Base-by-base conservation (phyloP, 2,797 vertebrate genomes). In the Xenopus petersii region DNA sequence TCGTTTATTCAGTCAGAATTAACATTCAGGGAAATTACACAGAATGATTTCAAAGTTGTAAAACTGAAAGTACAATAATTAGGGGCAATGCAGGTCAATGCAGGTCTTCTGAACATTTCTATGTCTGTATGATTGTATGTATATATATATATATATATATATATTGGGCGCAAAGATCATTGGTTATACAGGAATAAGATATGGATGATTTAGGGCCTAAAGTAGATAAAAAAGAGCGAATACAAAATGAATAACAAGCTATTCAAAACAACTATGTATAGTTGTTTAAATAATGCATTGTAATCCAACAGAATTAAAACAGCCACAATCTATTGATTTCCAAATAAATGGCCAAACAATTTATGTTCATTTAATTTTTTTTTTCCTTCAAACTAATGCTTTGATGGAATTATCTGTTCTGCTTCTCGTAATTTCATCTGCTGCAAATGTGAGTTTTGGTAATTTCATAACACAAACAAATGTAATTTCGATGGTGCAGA, bases 381-480 rank as follows among this genome's bases (percentile, higher is more conserved):
- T 79, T 82, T 48, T 63, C 79, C 74, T 79, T 70, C 72, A 79
- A 84, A 80, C 75, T 30, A 49, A 75, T 80, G 24, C 72, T 82
- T 81, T 84, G 77, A 87, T 82, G 80, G 71, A 71, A 89, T 86
- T 87, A 84, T 80, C 77, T 82, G 79, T 77, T 76, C 77, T 82
- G 75, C 86, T 86, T 84, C 76, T 33, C 79, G 78, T 81, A 82
- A 84, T 89, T 83, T 83, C 81, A 86, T 80, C 78, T 88, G 80
- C 30, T 2, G 75, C 87, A 87, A 89, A 79, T 83, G 49, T 81
- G 70, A 67, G 86, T 87, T 89, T 85, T 86, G 87, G 82, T 85
- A 84, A 89, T 88, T 81, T 86, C 86, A 81, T 81, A 89, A 84
- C 79, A 86, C 83, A 86, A 83, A 83, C 75, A 90, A 89, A 89